phyloP scores from a whole-genome alignment of 2,113 vertebrate genomes.

The Xenopus tropicalis region UCB_Xtro_10.0 CM004452.2:51338501-51339000 shows the following conservation, averaged over 20 bases:
- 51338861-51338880: slow-evolving; percentile 78
- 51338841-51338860: slow-evolving; percentile 82
- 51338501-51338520: neutral
- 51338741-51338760: neutral
- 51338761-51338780: neutral
- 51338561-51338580: neutral
- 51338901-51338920: slow-evolving; percentile 94
- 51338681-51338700: neutral
- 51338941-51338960: slow-evolving; percentile 95
- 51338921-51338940: slow-evolving; percentile 86
- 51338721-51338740: neutral
- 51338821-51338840: slow-evolving; percentile 53
- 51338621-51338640: neutral
- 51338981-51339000: slow-evolving; percentile 94
- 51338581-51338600: neutral
- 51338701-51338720: neutral
- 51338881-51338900: slow-evolving; percentile 84
- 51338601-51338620: neutral
- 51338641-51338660: neutral
- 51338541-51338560: neutral
- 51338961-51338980: slow-evolving; percentile 99
- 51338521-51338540: neutral
- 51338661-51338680: neutral
- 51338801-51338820: neutral
- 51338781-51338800: too few relatives aligned